Evolutionary conservation across 2,113 vertebrate genomes (phyloP).

Genomic region (Oriolus oriolus): DNA sequence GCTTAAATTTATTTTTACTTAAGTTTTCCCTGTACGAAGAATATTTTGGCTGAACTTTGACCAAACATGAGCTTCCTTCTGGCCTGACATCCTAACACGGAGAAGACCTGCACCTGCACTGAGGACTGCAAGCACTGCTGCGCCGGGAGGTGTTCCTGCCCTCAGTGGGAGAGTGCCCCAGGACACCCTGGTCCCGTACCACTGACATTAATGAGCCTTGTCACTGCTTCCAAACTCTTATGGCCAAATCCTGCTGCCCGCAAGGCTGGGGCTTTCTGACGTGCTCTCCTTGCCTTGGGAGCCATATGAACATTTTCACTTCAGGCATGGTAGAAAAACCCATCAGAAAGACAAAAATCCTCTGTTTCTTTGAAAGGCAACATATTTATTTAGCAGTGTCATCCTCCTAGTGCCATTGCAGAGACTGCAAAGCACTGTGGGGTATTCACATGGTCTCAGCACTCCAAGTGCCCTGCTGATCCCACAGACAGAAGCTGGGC

Average conservation of each 20-base stretch:
- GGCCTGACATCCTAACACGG: neutral
- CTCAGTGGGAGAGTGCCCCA: neutral
- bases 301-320: neutral
- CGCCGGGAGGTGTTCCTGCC: neutral
- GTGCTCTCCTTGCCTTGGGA: neutral
- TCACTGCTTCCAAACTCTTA: neutral
- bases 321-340: neutral
- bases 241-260: neutral
- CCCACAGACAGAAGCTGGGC: neutral
- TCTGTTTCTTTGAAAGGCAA: neutral
- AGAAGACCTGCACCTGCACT: neutral
- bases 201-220: neutral
- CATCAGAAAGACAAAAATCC: neutral
- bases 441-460: neutral
- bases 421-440: rapidly evolving
- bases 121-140: neutral
- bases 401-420: neutral
- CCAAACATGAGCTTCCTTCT: neutral
- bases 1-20: neutral
- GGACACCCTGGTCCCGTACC: neutral
- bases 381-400: neutral
- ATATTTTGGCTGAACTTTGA: neutral
- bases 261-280: neutral
- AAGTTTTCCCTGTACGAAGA: neutral
- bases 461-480: rapidly evolving